Percentiles rank a stretch among this genome's conserved stretches.
Evolutionary conservation across 2,113 vertebrate species (phyloP).

Genomic region (Acanthochromis polyacanthus): DNA sequence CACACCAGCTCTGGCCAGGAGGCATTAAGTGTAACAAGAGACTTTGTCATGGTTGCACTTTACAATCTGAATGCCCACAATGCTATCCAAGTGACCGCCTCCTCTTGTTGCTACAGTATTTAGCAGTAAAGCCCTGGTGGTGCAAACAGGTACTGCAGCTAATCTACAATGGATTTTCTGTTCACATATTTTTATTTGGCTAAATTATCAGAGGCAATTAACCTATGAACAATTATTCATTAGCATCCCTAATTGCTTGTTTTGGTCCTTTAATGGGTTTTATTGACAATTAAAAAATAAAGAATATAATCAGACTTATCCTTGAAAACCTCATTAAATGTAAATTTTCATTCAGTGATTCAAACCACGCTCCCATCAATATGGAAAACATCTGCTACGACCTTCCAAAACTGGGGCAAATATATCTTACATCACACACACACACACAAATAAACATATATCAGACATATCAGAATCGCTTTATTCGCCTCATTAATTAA

Average conservation of each 20-base stretch:
- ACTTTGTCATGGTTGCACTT: too few relatives aligned
- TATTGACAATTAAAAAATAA: constrained; percentile 26
- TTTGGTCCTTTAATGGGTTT: constrained; percentile 8
- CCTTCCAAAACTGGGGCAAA: constrained; percentile 51
- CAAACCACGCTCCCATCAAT: constrained; percentile 28
- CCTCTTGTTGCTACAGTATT: too few relatives aligned
- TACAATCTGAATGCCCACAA: too few relatives aligned
- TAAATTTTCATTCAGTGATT: constrained; percentile 40
- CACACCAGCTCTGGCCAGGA: too few relatives aligned
- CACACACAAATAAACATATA: constrained; percentile 17
- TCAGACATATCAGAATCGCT: constrained; percentile 36
- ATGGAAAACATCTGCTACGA: constrained; percentile 54
- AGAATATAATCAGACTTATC: constrained; percentile 3
- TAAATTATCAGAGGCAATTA: neutral
- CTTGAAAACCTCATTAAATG: constrained; percentile 40
- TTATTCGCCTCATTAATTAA: constrained; percentile 62
- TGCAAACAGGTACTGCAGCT: too few relatives aligned
- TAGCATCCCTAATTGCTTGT: neutral
- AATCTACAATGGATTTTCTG: too few relatives aligned
- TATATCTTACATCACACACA: constrained; percentile 8
- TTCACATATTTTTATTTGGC: too few relatives aligned
- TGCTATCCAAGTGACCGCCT: too few relatives aligned
- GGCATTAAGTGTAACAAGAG: too few relatives aligned
- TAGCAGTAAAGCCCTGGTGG: too few relatives aligned
- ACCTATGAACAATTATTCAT: too few relatives aligned